A percentile compares a stretch with the other conserved stretches of the same genome.
Evolutionary conservation across 2,888 invertebrate genomes (phyloP).

Genomic region (Branchipolynoe longqiensis): DNA sequence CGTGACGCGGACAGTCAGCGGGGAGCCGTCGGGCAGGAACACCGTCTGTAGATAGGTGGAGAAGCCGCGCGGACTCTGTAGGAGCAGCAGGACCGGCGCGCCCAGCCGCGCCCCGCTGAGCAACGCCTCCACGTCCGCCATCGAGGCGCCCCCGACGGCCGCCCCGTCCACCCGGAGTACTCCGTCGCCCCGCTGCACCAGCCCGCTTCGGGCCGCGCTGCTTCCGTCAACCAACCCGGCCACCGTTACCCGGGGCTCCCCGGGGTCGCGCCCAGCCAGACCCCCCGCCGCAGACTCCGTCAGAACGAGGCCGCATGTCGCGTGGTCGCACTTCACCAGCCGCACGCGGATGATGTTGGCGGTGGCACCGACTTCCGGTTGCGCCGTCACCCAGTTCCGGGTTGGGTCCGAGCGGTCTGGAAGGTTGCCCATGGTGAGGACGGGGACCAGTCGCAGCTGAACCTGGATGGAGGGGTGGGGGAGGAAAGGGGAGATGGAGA

Average conservation of each 20-base stretch:
- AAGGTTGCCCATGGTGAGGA: background rate
- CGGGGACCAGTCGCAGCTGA: background rate
- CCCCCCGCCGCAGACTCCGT: no score
- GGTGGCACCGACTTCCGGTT: background rate
- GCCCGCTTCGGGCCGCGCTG: background rate
- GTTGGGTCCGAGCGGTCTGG: background rate
- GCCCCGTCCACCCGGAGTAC: background rate
- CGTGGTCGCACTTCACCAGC: background rate
- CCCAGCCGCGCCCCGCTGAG: background rate
- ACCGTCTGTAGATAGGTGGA: slow-evolving; percentile 10
- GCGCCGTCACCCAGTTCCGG: background rate
- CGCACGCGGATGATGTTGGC: slow-evolving; percentile 8
- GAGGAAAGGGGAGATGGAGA: background rate
- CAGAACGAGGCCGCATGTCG: background rate
- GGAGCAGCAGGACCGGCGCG: background rate
- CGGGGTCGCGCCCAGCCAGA: no score
- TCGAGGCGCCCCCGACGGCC: background rate
- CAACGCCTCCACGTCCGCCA: background rate
- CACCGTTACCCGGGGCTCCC: background rate
- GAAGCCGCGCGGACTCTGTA: background rate
- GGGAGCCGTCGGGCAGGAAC: slow-evolving; percentile 6
- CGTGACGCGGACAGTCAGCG: slow-evolving; percentile 29
- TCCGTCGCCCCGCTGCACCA: background rate
- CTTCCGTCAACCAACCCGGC: background rate
- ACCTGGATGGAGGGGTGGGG: background rate